Conservation (phyloP, 2,113 vertebrate species). For the Bambusicola thoracicus region DNA sequence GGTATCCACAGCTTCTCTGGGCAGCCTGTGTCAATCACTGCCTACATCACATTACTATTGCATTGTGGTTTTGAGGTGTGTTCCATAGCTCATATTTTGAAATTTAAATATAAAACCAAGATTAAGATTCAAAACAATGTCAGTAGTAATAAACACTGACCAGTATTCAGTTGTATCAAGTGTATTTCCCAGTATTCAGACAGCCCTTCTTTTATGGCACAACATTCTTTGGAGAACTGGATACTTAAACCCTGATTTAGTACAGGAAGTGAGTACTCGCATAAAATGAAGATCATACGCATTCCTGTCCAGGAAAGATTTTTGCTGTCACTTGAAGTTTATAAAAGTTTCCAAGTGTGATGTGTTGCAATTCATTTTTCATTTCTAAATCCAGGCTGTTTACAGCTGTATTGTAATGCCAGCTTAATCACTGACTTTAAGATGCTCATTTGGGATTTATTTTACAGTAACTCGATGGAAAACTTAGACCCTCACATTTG, state of each 20-base stretch:
- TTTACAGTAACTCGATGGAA: neutral
- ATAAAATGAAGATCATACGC: neutral
- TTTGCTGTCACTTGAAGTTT: constrained; percentile 14
- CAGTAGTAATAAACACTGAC: neutral
- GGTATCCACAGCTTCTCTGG: too few relatives aligned
- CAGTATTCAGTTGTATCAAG: neutral
- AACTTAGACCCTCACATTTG: neutral
- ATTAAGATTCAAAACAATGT: neutral
- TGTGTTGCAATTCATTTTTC: neutral
- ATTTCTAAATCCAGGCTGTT: neutral
- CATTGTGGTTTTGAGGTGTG: neutral
- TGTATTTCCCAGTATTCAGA: neutral
- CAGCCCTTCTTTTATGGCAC: neutral
- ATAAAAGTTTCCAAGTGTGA: neutral
- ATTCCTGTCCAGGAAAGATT: neutral
- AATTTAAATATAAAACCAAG: neutral
- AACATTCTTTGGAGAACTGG: neutral
- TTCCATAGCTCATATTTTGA: neutral
- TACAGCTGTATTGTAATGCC: neutral
- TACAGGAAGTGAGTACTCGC: neutral
- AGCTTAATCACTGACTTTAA: neutral
- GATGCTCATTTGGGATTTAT: constrained; percentile 31
- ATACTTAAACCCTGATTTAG: neutral
- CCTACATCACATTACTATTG: neutral
- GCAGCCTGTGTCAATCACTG: too few relatives aligned